Conservation (phyloP, 1,140 invertebrate species). For the Caenorhabditis inopinata region DNA sequence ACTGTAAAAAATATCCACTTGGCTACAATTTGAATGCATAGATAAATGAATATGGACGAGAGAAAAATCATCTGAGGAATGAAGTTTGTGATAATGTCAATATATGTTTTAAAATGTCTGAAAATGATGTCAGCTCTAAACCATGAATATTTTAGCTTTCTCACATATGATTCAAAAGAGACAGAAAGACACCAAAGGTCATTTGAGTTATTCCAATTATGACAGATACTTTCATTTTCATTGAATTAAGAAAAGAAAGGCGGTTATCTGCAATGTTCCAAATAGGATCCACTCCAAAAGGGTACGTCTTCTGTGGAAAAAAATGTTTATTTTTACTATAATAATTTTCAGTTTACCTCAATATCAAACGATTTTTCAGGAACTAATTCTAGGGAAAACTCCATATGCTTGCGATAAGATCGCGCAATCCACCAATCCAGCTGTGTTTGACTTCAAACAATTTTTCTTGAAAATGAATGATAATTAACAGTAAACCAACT, state of each 20-base stretch:
- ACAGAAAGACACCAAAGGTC: slow-evolving; percentile 90
- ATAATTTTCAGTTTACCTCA: not conserved
- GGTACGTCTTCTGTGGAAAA: slow-evolving; percentile 57
- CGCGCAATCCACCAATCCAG: slow-evolving; percentile 9
- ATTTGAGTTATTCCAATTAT: slow-evolving; percentile 93
- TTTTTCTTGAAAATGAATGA: not conserved
- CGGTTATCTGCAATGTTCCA: slow-evolving; percentile 71
- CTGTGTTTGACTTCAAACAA: slow-evolving; percentile 9
- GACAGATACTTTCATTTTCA: slow-evolving; percentile 98
- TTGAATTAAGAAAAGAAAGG: slow-evolving; percentile 92
- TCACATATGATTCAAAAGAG: slow-evolving; percentile 85
- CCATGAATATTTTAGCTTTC: slow-evolving; percentile 52
- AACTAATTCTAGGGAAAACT: slow-evolving; percentile 33
- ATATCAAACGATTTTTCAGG: slow-evolving; percentile 40
- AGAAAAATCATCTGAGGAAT: slow-evolving; percentile 90
- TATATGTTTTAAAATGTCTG: slow-evolving; percentile 51
- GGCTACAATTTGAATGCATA: slow-evolving; percentile 82
- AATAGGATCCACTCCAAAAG: slow-evolving; percentile 61
- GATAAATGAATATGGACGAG: slow-evolving; percentile 84
- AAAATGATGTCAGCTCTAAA: not conserved
- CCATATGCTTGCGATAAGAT: not conserved
- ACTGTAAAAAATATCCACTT: slow-evolving; percentile 83
- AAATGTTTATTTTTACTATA: no score
- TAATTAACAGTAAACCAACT: slow-evolving; percentile 29
- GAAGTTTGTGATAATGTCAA: slow-evolving; percentile 75